These are phyloP conservation scores for Cynoglossus semilaevis DNA, from an alignment of 2,113 vertebrate species.

Conservation along the genomic window DNA sequence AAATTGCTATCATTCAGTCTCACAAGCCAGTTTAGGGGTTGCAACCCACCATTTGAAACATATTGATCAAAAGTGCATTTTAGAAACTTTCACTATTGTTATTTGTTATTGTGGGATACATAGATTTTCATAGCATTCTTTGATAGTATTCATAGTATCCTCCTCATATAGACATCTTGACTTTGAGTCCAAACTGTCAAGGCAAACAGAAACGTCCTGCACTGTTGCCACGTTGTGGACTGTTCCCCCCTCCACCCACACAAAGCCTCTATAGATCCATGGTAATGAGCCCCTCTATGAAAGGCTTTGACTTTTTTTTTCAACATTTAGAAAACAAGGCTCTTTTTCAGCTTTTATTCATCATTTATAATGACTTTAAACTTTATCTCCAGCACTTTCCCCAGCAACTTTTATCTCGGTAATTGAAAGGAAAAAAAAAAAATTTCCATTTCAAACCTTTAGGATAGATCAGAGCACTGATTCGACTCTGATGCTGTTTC, in stretches of 20 bases:
- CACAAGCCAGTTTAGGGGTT: too few species aligned
- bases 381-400: conserved; percentile 30
- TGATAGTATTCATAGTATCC: too few species aligned
- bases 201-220: not conserved
- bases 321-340: conserved; percentile 48
- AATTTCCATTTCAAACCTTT: conserved; percentile 64
- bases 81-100: too few species aligned
- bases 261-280: conserved; percentile 1
- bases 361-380: conserved; percentile 20
- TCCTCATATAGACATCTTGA: not conserved
- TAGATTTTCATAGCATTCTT: too few species aligned
- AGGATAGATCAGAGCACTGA: conserved; percentile 1
- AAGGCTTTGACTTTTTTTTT: conserved; percentile 20
- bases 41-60: too few species aligned
- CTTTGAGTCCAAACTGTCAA: not conserved
- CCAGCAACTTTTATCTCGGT: conserved; percentile 43
- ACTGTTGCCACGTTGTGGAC: conserved; percentile 13
- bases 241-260: not conserved
- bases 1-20: too few species aligned
- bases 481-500: conserved; percentile 14
- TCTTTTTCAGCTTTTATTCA: conserved; percentile 21
- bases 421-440: conserved; percentile 49
- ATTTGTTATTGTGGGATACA: too few species aligned
- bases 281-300: conserved; percentile 1
- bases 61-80: too few species aligned